These are phyloP conservation scores for Sceliomorpha sp. DNA, from an alignment of 2,888 invertebrate species.

Conservation along the genomic window DNA sequence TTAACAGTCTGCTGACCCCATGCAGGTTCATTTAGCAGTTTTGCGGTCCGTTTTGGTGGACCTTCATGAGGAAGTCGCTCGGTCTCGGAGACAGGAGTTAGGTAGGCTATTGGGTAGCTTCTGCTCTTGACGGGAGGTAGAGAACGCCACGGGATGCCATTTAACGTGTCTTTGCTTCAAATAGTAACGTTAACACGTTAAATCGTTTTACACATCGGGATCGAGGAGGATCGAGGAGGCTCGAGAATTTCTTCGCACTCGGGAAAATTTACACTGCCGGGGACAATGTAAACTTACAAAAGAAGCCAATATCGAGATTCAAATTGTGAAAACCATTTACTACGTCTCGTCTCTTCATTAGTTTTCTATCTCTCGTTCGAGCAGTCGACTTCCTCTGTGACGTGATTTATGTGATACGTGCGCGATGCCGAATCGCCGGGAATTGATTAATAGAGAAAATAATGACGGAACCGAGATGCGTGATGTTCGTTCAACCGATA, in stretches of 20 bases:
- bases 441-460: conserved; percentile 58
- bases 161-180: conserved; percentile 72
- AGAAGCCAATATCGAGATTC: conserved; percentile 14
- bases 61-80: conserved; percentile 49
- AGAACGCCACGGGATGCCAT: conserved; percentile 75
- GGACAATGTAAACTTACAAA: conserved; percentile 8
- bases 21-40: conserved; percentile 57
- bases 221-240: conserved; percentile 37
- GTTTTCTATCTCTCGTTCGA: conserved; percentile 34
- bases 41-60: conserved; percentile 56
- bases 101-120: conserved; percentile 57
- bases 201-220: conserved; percentile 57
- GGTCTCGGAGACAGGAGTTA: conserved; percentile 52
- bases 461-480: conserved; percentile 55
- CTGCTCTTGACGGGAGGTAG: conserved; percentile 73
- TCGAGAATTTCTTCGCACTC: conserved; percentile 36
- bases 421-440: conserved; percentile 52
- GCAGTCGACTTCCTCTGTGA: conserved; percentile 49
- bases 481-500: conserved; percentile 55
- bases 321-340: conserved; percentile 26
- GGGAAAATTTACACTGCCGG: not conserved
- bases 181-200: conserved; percentile 64
- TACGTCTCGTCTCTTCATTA: conserved; percentile 23
- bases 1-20: conserved; percentile 59
- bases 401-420: conserved; percentile 57